Evolutionary conservation across 2,888 invertebrate species (phyloP).

Genomic region (Drosophila melanocephala): DNA sequence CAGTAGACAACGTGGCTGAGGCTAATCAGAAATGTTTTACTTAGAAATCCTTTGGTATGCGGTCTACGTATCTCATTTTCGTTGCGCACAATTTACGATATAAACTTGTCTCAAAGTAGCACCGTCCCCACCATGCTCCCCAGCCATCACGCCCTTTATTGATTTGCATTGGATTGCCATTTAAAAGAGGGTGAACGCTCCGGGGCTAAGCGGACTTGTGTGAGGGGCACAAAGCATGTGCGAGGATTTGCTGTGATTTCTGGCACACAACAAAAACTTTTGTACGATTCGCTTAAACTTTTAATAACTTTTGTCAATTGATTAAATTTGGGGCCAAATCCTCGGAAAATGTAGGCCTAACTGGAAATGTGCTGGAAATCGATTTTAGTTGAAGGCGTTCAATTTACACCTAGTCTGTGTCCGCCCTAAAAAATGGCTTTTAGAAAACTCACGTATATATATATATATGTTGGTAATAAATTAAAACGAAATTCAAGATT

Average conservation of each 20-base stretch:
- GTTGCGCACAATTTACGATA: constrained; percentile 80
- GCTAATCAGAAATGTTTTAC: constrained; percentile 81
- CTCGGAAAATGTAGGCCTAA: constrained; percentile 22
- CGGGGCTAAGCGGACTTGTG: neutral
- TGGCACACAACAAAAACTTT: constrained; percentile 53
- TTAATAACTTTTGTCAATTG: constrained; percentile 81
- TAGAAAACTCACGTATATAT: neutral
- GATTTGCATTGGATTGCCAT: constrained; percentile 71
- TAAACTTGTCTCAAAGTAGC: constrained; percentile 63
- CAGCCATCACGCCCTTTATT: constrained; percentile 45
- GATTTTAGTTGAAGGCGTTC: constrained; percentile 52
- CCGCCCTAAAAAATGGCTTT: neutral
- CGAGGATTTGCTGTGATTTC: constrained; percentile 69
- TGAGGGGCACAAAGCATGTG: constrained; percentile 48
- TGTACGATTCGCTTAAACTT: constrained; percentile 67
- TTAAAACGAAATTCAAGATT: neutral
- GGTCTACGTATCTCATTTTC: constrained; percentile 80
- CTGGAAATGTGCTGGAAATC: constrained; percentile 44
- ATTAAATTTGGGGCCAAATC: constrained; percentile 47
- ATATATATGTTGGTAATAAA: neutral
- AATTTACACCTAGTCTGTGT: constrained; percentile 23
- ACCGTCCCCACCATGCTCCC: neutral
- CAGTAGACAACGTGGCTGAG: constrained; percentile 42
- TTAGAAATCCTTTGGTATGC: constrained; percentile 79
- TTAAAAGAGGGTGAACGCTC: constrained; percentile 36